These are phyloP conservation scores for Theonella swinhoei DNA, from an alignment of 37 sponge, comb jelly and placozoan genomes.

Conservation along the genomic window DNA sequence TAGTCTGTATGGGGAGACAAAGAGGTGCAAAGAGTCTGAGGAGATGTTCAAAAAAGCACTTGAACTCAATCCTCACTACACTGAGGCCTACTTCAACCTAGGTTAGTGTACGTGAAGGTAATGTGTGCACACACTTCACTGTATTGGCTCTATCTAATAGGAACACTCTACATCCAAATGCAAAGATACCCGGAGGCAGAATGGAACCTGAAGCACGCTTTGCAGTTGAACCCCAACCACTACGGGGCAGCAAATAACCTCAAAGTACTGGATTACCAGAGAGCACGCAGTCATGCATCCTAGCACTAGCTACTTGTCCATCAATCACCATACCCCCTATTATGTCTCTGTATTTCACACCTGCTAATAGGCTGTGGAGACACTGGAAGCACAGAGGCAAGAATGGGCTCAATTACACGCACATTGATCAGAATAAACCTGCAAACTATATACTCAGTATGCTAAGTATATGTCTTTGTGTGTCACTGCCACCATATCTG, in stretches of 20 bases:
- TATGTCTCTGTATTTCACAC: background rate
- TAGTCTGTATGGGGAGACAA: conserved; percentile 80
- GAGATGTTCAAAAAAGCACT: conserved; percentile 84
- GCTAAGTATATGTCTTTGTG: too few relatives aligned
- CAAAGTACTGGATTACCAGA: conserved; percentile 77
- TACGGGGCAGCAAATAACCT: conserved; percentile 87
- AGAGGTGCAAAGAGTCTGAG: conserved; percentile 66
- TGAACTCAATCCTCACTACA: conserved; percentile 66
- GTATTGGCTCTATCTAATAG: conserved; percentile 5
- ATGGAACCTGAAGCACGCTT: conserved; percentile 52
- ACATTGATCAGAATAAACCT: too few relatives aligned
- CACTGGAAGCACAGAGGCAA: background rate
- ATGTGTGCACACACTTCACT: background rate
- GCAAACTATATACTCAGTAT: too few relatives aligned
- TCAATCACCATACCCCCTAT: too few relatives aligned
- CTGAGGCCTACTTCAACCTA: conserved; percentile 84
- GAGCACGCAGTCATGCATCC: too few relatives aligned
- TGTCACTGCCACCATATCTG: too few relatives aligned
- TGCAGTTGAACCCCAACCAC: conserved; percentile 77
- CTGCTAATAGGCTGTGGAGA: background rate
- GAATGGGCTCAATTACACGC: too few relatives aligned
- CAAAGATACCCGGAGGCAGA: conserved; percentile 65
- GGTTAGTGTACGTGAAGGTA: conserved; percentile 48
- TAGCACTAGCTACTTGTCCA: too few relatives aligned
- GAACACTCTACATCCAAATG: conserved; percentile 75